A percentile compares a stretch with the other conserved stretches of the same genome.
These are phyloP conservation scores for Dryoscopus gambensis DNA, from an alignment of 2,113 vertebrate species.

Conservation along the genomic window DNA sequence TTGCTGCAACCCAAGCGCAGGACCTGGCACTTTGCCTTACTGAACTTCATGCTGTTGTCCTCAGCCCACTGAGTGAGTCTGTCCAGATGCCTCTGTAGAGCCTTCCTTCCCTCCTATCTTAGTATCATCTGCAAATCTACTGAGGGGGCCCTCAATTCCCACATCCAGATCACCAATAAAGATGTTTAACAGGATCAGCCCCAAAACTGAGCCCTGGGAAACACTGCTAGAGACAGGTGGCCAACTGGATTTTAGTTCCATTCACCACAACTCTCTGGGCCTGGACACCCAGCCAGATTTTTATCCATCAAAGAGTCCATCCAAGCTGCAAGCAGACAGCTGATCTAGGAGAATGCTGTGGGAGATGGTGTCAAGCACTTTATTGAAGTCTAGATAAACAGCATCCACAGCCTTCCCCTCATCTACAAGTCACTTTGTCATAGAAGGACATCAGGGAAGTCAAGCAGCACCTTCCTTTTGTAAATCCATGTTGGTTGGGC, in stretches of 20 bases:
- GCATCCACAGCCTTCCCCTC: not conserved
- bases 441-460: not conserved
- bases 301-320: not conserved
- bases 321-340: not conserved
- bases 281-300: not conserved
- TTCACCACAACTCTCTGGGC: not conserved
- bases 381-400: not conserved
- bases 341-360: not conserved
- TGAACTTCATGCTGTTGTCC: not conserved
- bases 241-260: not conserved
- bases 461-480: not conserved
- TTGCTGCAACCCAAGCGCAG: not conserved
- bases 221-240: rapidly evolving
- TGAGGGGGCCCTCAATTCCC: not conserved
- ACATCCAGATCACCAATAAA: not conserved
- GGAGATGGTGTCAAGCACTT: not conserved
- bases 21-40: not conserved
- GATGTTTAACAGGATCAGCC: not conserved
- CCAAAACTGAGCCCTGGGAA: not conserved
- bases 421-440: not conserved
- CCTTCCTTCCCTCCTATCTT: too few relatives aligned
- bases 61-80: not conserved
- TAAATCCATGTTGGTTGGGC: not conserved
- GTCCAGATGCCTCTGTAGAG: not conserved
- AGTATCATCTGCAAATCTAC: not conserved